A percentile compares a stretch with the other conserved stretches of the same genome.
phyloP scores from a whole-genome alignment of 2,888 invertebrate species.

The Capitulum mitella region DNA sequence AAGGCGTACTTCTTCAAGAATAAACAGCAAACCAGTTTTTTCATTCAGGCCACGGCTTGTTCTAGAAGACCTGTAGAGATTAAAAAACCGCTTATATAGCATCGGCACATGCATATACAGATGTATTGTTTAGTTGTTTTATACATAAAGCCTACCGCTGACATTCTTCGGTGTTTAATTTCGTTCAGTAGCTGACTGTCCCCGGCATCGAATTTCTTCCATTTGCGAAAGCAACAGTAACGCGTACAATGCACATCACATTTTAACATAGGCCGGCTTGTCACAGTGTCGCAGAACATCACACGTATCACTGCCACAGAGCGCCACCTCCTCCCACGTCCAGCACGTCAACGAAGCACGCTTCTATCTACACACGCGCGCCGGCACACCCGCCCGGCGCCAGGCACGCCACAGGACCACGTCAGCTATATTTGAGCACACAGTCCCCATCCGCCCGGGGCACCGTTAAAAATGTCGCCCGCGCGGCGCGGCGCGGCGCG shows the following conservation, averaged over 20 bases:
- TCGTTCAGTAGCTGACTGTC: too few species aligned
- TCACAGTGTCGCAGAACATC: constrained; percentile 18
- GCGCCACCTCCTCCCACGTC: not conserved
- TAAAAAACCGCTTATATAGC: too few species aligned
- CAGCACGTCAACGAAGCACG: not conserved
- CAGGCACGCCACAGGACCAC: too few species aligned
- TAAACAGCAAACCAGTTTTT: too few species aligned
- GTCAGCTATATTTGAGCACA: too few species aligned
- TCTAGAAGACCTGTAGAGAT: too few species aligned
- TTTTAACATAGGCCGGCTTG: not conserved
- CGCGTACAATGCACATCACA: not conserved
- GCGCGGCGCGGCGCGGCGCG: not conserved
- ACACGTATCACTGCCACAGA: not conserved
- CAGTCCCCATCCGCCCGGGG: not conserved
- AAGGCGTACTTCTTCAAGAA: too few species aligned
- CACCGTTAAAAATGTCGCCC: not conserved
- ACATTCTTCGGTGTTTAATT: not conserved
- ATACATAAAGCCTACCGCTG: not conserved
- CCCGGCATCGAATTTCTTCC: too few species aligned
- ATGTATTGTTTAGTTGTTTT: not conserved
- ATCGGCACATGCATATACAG: not conserved
- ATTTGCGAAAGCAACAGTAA: too few species aligned
- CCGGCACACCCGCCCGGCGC: not conserved
- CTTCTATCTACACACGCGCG: not conserved
- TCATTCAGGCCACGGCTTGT: too few species aligned